Evolutionary conservation across 2,797 vertebrate genomes (phyloP), one percentile per base, ranked within the genome.

Genomic region (Lacerta bilineata): DNA sequence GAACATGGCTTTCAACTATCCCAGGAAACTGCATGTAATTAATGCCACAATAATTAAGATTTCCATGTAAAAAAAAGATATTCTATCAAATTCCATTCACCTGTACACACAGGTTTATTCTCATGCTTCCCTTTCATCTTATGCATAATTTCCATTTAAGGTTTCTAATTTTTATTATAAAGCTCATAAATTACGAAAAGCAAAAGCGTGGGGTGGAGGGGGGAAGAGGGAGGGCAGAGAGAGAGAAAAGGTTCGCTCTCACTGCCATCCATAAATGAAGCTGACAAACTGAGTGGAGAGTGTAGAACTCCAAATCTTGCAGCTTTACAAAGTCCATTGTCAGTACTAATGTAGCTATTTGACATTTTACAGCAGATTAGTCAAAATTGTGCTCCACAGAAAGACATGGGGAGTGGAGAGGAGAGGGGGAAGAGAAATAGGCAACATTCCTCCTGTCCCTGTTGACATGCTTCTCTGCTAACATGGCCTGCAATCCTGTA

Each of bases 41-140:
- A 94, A 89, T 88, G 87, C 74, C 85, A 91, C 68, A 91, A 84
- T 88, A 94, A 89, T 90, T 85, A 83, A 91, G 55, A 72, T 92
- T 86, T 94, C 80, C 33, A 74, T 86, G 43, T 87, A 88, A 93
- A 89, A 64, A 64, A 33, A 46, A 91, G 90, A 90, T 43, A 78
- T 66, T 90, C 77, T 88, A 93, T 89, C 86, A 88, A 39, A 80
- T 89, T 89, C 90, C 92, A 89, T 91, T 96, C 88, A 95, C 88
- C 90, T 89, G 87, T 85, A 87, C 78, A 23, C 72, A 71, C 83
- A 94, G 81, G 89, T 88, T 93, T 92, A 25, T 41, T 79, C 59
- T 91, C 50, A 92, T 91, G 85, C 85, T 79, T 91, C 94, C 13
- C 69, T 82, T 95, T 93, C 33, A 90, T 91, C 87, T 88, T 89